Conservation (phyloP, 2,888 invertebrate species). For the Criorhina ranunculi region DNA sequence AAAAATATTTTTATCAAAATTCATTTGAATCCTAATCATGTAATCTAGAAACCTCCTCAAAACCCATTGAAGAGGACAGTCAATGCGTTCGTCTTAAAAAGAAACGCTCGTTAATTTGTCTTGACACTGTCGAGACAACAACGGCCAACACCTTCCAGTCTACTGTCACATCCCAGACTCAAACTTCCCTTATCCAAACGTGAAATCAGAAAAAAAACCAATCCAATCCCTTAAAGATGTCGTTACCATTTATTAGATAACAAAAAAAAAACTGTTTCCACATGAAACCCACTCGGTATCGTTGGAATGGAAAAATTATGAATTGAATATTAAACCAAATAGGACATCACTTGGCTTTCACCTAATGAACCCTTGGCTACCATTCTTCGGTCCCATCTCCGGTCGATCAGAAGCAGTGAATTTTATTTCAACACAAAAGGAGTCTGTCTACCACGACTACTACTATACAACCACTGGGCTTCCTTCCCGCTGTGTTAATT, state of each 20-base stretch:
- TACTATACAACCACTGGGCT: conserved; percentile 29
- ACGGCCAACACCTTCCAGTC: conserved; percentile 50
- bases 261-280: conserved; percentile 14
- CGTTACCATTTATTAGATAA: conserved; percentile 58
- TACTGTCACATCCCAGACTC: conserved; percentile 2
- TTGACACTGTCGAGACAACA: conserved; percentile 70
- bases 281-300: background rate
- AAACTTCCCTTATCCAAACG: conserved; percentile 51
- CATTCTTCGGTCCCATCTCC: conserved; percentile 36
- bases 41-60: conserved; percentile 2
- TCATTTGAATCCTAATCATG: background rate
- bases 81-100: conserved; percentile 36
- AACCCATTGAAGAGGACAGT: background rate
- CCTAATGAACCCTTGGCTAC: conserved; percentile 63
- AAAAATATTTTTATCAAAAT: too few relatives aligned
- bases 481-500: conserved; percentile 73
- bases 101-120: conserved; percentile 66
- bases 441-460: conserved; percentile 51
- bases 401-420: conserved; percentile 60
- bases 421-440: conserved; percentile 55
- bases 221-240: conserved; percentile 43
- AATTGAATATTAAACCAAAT: conserved; percentile 74
- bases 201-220: conserved; percentile 29
- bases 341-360: conserved; percentile 66
- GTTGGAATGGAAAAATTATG: conserved; percentile 57